A percentile compares a stretch with the other conserved stretches of the same genome.
Evolutionary conservation across 2,888 invertebrate species (phyloP).

Genomic region (Eulithis prunata): DNA sequence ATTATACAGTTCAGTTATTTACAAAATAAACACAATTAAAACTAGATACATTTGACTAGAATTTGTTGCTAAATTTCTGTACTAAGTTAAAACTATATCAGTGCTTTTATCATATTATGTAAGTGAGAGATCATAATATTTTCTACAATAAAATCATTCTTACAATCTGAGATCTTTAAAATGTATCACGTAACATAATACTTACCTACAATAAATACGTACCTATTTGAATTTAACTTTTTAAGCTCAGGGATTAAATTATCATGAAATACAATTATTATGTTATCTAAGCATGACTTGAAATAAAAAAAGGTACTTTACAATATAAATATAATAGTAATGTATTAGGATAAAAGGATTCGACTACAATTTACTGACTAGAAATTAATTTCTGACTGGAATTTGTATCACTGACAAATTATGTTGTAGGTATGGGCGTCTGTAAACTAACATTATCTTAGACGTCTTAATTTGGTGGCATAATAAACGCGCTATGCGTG

Average conservation of each 20-base stretch:
- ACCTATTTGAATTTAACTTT: neutral
- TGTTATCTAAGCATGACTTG: no score
- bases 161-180: neutral
- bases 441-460: neutral
- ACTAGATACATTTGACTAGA: neutral
- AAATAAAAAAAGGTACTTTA: no score
- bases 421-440: neutral
- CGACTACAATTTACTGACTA: no score
- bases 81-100: neutral
- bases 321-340: no score
- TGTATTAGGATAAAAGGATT: no score
- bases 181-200: neutral
- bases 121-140: neutral
- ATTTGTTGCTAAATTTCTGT: neutral
- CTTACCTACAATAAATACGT: neutral
- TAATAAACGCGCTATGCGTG: constrained; percentile 64
- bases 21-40: no score
- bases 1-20: no score
- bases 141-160: no score
- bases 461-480: constrained; percentile 24
- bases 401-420: no score
- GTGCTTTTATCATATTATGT: neutral
- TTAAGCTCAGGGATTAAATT: constrained; percentile 1
- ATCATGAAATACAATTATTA: neutral
- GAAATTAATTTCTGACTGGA: no score